phyloP scores from a whole-genome alignment of 2,113 vertebrate genomes.

The Megaceryle torquata region DNA sequence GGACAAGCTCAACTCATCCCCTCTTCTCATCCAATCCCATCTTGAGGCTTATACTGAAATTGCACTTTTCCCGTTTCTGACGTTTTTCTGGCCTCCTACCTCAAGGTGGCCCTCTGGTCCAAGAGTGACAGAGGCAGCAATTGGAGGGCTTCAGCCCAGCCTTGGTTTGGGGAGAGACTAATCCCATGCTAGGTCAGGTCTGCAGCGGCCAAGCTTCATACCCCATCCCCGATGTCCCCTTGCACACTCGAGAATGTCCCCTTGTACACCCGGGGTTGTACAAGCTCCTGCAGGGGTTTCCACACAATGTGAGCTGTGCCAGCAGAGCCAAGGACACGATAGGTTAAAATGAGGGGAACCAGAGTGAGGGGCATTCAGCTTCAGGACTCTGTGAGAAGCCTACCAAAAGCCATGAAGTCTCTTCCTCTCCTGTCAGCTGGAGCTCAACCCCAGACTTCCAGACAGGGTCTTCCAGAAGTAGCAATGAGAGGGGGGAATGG shows the following conservation, averaged over 20 bases:
- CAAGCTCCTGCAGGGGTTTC: too few species aligned
- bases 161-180: not conserved
- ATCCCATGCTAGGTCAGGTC: too few species aligned
- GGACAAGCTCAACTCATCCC: too few species aligned
- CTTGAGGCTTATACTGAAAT: too few species aligned
- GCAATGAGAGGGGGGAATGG: not conserved
- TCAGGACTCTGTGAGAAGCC: rapidly evolving
- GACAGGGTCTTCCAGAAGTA: not conserved
- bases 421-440: not conserved
- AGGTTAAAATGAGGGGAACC: not conserved
- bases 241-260: not conserved
- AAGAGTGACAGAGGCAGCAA: not conserved
- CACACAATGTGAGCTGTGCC: not conserved
- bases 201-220: rapidly evolving
- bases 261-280: too few species aligned
- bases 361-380: not conserved
- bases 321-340: too few species aligned
- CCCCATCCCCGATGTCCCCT: too few species aligned
- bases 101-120: not conserved
- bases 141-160: rapidly evolving
- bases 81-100: not conserved
- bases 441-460: not conserved
- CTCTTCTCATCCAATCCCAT: not conserved
- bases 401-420: not conserved
- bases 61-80: not conserved